Base-by-base conservation (phyloP, 2,797 vertebrate genomes). In the Spinus olivaceus region DNA sequence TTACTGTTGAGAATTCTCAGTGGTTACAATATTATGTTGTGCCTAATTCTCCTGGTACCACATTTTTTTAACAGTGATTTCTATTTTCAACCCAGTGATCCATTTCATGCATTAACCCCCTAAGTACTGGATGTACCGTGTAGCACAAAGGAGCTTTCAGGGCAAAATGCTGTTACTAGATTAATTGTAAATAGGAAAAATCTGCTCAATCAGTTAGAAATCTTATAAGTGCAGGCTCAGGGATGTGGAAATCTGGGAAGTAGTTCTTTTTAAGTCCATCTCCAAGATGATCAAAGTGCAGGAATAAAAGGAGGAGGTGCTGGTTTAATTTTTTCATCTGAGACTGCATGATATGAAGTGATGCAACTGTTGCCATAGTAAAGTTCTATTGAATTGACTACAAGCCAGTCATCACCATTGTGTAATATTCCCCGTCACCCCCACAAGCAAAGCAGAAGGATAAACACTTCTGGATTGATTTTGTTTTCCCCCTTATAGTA, bases 1-100 rank as follows among this genome's bases (percentile, higher is more conserved):
- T 98, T 96, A 97, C 97, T 97, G 96, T 97, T 97, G 98, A 98
- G 97, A 97, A 97, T 98, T 98, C 97, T 97, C 89, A 57, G 91
- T 97, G 97, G 97, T 97, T 97, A 90, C 94, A 95, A 82, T 96
- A 95, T 97, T 97, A 96, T 96, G 94, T 97, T 94, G 93, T 96
- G 96, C 93, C 97, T 97, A 97, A 97, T 98, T 98, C 97, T 97
- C 96, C 80, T 95, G 96, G 88, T 96, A 92, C 94, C 41, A 37
- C 69, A 3, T 82, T 96, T 97, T 95, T 97, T 96, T 81, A 96
- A 94, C 81, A 91, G 89, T 97, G 94, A 96, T 97, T 98, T 98
- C 97, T 98, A 96, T 97, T 98, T 97, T 97, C 95, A 97, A 86
- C 81, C 86, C 89, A 95, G 85, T 95, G 92, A 97, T 97, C 94